Percentiles rank a stretch among this genome's conserved stretches.
These are phyloP conservation scores for Myopa testacea DNA, from an alignment of 2,888 invertebrate genomes.

Conservation along the genomic window DNA sequence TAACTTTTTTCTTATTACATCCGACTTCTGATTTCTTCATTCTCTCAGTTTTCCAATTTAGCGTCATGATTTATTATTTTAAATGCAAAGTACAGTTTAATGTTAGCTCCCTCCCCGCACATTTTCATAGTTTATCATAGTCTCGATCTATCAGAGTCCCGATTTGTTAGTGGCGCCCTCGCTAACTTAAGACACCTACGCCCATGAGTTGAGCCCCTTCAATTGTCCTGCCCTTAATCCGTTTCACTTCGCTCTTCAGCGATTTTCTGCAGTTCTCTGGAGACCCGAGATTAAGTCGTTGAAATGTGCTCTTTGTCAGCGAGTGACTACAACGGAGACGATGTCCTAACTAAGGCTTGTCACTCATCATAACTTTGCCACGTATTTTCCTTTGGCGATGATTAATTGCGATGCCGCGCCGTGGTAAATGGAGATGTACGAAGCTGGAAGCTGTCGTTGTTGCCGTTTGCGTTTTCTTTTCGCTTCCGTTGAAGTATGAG, in stretches of 20 bases:
- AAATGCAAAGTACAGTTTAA: not conserved
- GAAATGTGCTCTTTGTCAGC: not conserved
- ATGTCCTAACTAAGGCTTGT: slow-evolving; percentile 1
- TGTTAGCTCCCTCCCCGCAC: not conserved
- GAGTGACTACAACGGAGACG: not conserved
- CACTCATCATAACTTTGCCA: not conserved
- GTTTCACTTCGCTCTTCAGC: not conserved
- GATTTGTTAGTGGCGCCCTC: no score
- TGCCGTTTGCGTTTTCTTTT: no score
- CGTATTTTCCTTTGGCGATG: not conserved
- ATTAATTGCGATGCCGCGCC: not conserved
- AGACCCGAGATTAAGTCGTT: slow-evolving; percentile 8
- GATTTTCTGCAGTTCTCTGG: not conserved
- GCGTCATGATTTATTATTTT: not conserved
- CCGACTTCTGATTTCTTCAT: not conserved
- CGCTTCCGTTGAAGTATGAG: no score
- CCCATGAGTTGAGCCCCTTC: not conserved
- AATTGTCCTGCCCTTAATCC: not conserved
- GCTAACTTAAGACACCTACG: not conserved
- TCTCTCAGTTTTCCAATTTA: not conserved
- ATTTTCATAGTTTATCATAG: no score
- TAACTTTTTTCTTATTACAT: not conserved
- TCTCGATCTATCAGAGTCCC: not conserved
- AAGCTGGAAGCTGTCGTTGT: no score
- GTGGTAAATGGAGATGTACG: no score